Evolutionary conservation across 37 sponge, comb jelly and placozoan species (phyloP), one percentile per base, ranked within the genome.

Genomic region (Crambe crambe): DNA sequence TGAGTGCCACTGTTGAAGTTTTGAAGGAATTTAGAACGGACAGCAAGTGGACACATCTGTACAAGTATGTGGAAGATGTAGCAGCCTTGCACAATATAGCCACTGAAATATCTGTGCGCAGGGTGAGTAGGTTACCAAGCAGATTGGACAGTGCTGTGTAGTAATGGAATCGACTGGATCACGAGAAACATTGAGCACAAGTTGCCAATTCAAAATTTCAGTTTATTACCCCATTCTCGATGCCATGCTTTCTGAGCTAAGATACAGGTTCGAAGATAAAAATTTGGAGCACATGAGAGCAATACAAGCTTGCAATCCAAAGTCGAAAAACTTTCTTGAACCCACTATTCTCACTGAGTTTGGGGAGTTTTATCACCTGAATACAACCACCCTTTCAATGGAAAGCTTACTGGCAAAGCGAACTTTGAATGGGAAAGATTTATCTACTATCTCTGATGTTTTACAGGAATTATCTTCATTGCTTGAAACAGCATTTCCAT

Each of bases 21-120:
- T 20, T 81, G 1, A 62, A 81, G 58, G 22, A 26, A 10, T 81
- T 81, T 72, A 73, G 82, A 23, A 34, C 73, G 5, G 82, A 57
- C 34, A 56, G 27, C 6, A 73, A 70, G 63, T 71, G 82, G 82
- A 40, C 29, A 39, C 71, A 72, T 26, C 1, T 81, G 29, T 58
- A 37, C 63, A 17, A 2, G 0, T 81, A 81, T 81, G 61, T 61
- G 54, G 44, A 81, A 34, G 29, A 58, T 59, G 73, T 81, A 25
- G 82, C 82, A n/a, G 25, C n/a, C n/a, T n/a, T n/a, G n/a, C n/a
- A n/a, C n/a, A n/a, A n/a, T n/a, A n/a, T n/a, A n/a, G n/a, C n/a
- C n/a, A n/a, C n/a, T n/a, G n/a, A n/a, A n/a, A n/a, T n/a, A n/a
- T n/a, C n/a, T n/a, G n/a, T n/a, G n/a, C n/a, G n/a, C n/a, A n/a